Percentiles rank a stretch among this genome's conserved stretches.
phyloP scores from a whole-genome alignment of 1,140 invertebrate genomes.

The Psix sp. region DNA sequence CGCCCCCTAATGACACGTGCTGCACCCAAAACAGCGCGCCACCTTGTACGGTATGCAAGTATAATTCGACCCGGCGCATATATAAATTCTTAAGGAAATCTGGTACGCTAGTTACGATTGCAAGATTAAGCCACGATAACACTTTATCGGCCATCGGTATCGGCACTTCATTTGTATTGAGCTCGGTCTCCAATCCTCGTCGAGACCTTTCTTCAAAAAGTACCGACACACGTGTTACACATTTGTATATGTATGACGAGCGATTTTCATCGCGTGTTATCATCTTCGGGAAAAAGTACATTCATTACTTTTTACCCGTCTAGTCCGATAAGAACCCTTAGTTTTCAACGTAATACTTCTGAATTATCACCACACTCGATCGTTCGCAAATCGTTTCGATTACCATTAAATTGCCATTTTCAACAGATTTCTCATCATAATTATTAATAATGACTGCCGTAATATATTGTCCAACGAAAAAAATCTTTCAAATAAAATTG shows the following conservation, averaged over 20 bases:
- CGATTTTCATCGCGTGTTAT: constrained; percentile 58
- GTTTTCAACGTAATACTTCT: constrained; percentile 33
- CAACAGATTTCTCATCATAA: no score
- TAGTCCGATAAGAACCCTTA: constrained; percentile 41
- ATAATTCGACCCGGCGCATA: constrained; percentile 71
- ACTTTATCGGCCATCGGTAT: constrained; percentile 65
- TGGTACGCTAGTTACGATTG: constrained; percentile 69
- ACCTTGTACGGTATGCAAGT: constrained; percentile 70
- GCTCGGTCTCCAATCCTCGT: constrained; percentile 15
- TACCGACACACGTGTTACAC: constrained; percentile 43
- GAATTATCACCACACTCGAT: constrained; percentile 43
- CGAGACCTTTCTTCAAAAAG: constrained; percentile 31
- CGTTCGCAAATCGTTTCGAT: constrained; percentile 40
- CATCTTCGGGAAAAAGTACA: constrained; percentile 45
- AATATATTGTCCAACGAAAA: no score
- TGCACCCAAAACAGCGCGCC: constrained; percentile 34
- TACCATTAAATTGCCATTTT: constrained; percentile 39
- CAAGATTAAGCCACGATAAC: constrained; percentile 64
- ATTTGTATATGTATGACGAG: constrained; percentile 59
- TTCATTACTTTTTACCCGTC: constrained; percentile 48
- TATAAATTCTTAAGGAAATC: constrained; percentile 77
- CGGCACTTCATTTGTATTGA: constrained; percentile 61
- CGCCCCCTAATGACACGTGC: constrained; percentile 56
- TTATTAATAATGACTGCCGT: no score
- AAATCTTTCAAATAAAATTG: no score